Evolutionary conservation across 2,888 invertebrate genomes (phyloP).

Genomic region (Deilephila elpenor): DNA sequence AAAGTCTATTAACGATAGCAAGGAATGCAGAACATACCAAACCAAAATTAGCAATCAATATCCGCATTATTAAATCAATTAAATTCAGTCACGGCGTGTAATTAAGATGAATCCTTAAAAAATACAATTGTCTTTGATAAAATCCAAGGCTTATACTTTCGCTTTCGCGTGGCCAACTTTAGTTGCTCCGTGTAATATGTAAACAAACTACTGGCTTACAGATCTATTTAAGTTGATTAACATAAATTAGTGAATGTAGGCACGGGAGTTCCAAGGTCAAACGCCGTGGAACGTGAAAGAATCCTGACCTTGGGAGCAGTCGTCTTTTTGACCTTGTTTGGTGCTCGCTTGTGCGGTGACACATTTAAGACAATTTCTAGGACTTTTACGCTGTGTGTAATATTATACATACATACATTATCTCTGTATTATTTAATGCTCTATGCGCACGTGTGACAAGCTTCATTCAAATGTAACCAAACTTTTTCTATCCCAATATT

Average conservation of each 20-base stretch:
- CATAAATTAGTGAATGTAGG: conserved; percentile 19
- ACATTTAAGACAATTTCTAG: too few species aligned
- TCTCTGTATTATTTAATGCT: too few species aligned
- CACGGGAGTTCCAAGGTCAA: conserved; percentile 12
- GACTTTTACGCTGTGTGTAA: too few species aligned
- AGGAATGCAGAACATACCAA: not conserved
- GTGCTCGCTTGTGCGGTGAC: too few species aligned
- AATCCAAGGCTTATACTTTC: conserved; percentile 10
- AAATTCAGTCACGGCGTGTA: conserved; percentile 15
- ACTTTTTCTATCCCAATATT: too few species aligned
- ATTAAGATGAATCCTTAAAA: conserved; percentile 21
- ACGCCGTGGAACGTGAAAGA: conserved; percentile 10
- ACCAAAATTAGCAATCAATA: not conserved
- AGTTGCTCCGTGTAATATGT: not conserved
- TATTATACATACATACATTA: too few species aligned
- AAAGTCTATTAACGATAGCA: not conserved
- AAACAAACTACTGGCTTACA: not conserved
- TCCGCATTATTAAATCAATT: conserved; percentile 7
- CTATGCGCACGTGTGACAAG: too few species aligned
- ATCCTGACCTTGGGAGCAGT: conserved; percentile 12
- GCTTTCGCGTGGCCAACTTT: not conserved
- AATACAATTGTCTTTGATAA: not conserved
- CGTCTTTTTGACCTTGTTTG: conserved; percentile 18
- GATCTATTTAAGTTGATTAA: conserved; percentile 1
- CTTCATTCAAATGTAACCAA: too few species aligned